Evolutionary conservation across 2,797 vertebrate genomes (phyloP).

Genomic region (Lagocephalus sceleratus): DNA sequence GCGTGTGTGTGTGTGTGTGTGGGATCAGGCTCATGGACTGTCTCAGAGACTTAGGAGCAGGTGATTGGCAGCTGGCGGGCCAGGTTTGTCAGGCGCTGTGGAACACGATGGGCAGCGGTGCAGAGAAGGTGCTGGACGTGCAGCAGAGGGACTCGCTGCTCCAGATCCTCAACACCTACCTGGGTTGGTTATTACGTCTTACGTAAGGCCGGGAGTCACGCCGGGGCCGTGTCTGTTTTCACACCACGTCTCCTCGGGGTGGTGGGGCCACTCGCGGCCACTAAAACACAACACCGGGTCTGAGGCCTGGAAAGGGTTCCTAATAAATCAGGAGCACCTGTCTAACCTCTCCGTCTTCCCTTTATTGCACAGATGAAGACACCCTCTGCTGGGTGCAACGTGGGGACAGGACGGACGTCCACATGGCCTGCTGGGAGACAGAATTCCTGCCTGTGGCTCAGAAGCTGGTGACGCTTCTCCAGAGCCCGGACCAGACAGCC

Average conservation of each 20-base stretch:
- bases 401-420: constrained; percentile 73
- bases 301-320: background rate
- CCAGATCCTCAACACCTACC: constrained; percentile 73
- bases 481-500: constrained; percentile 34
- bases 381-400: constrained; percentile 72
- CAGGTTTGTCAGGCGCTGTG: constrained; percentile 92
- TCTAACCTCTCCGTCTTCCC: background rate
- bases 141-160: constrained; percentile 69
- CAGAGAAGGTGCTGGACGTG: constrained; percentile 34
- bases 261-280: constrained; percentile 5
- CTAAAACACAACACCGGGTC: constrained; percentile 1
- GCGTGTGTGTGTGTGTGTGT: constrained; percentile 36
- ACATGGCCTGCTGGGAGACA: constrained; percentile 85
- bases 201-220: constrained; percentile 20
- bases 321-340: constrained; percentile 1
- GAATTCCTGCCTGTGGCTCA: constrained; percentile 89
- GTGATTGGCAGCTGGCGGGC: constrained; percentile 90
- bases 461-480: constrained; percentile 79
- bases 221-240: constrained; percentile 22
- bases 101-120: constrained; percentile 79
- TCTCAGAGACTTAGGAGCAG: constrained; percentile 85
- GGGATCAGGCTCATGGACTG: constrained; percentile 85
- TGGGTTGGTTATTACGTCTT: constrained; percentile 72
- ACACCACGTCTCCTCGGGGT: constrained; percentile 13
- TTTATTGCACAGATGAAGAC: constrained; percentile 73